Evolutionary conservation across 2,797 vertebrate species (phyloP), one percentile per base, ranked within the genome.

Genomic region (Coregonus ussuriensis): DNA sequence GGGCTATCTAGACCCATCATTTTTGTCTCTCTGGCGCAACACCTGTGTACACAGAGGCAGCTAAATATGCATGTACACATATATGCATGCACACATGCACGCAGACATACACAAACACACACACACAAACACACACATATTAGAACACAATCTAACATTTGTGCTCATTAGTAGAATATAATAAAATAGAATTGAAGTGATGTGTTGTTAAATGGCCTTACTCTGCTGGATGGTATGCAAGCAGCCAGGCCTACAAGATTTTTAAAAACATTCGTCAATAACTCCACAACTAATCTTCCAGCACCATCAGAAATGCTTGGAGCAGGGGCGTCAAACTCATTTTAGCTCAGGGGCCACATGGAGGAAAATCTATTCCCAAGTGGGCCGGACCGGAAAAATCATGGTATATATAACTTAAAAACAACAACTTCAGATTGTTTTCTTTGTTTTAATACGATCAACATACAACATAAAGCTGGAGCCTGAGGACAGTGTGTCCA

Each of bases 1-100:
- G 65, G 18, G 25, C 31, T 53, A 21, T 70, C 53, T 62, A 68
- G 14, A 15, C 5, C 16, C 15, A 11, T 62, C 9, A 74, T 74
- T 21, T 66, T 21, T 54, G 53, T 65, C 65, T 81, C 70, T 54
- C 33, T 56, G 31, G 6, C 69, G 7, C 41, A 71, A 35, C 72
- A n/a, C 18, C 5, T 18, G 51, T 35, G 7, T 37, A 72, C 51
- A 72, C 51, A 56, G 4, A 72, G 15, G 4, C 51, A 54, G 4
- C 16, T 4, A 54, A 52, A 72, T 25, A 51, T 18, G 4, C 29
- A 51, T 2, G 25, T 13, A 33, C 63, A 33, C 63, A 66, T 25
- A 72, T 25, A 51, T 18, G 4, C 29, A 51, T 2, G 14, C 4
- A 66, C 63, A 33, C 63, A 66, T 25, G 25, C 25, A 25, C 25